Base-by-base conservation (phyloP, 2,113 vertebrate genomes). In the Alaudala cheleensis region DNA sequence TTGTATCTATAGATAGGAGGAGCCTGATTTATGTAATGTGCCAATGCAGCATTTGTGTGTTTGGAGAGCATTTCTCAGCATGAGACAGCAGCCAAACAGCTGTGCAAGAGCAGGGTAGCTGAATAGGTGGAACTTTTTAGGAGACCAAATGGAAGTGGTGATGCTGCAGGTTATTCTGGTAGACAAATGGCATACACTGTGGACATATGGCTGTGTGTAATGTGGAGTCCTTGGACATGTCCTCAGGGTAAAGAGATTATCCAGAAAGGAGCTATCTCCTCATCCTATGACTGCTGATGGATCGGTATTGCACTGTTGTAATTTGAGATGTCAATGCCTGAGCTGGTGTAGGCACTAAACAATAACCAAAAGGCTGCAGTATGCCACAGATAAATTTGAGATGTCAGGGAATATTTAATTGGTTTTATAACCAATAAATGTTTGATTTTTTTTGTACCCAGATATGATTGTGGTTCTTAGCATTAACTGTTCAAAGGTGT, bases 31-130 rank as follows among this genome's bases (percentile, higher is more conserved):
- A 77, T 71, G 45, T 34, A 25, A 61, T n/a, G 71, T 86, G 80
- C 67, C 80, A 81, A 4, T 92, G 80, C 79, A 80, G 86, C n/a
- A 25, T 71, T 56, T 8, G 69, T 14, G 45, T 81, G 56, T 91
- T 64, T 74, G 53, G 81, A 81, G 61, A 89, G 54, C 50, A 29
- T 84, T 78, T 92, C 94, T 93, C 83, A 79, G 86, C 57, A 34
- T 14, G 81, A 93, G 69, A 29, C 57, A 81, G 80, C 77, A 95
- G 69, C 53, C 5, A 6, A 97, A 90, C 96, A 93, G 64, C 86
- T 92, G 81, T 81, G 40, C 23, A 51, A 69, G 31, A 81, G 40
- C 69, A 81, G n/a, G 53, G 69, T 61, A 89, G 31, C 53, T 79
- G 72, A 62, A 60, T 33, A 67, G 40, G 39, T 56, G 49, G 65